phyloP scores from a whole-genome alignment of 2,888 invertebrate species.

The Sycophila texana region DNA sequence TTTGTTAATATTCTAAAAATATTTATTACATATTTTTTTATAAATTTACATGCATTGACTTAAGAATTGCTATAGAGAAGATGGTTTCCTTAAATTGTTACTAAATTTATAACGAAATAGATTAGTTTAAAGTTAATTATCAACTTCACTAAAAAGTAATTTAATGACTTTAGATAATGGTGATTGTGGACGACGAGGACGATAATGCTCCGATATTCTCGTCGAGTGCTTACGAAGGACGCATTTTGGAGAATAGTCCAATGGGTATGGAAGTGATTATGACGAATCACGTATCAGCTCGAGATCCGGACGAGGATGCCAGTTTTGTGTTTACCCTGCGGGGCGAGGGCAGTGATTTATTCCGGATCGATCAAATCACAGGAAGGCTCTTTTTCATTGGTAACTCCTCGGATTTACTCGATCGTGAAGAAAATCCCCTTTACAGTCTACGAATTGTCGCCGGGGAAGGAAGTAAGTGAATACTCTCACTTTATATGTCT shows the following conservation, averaged over 20 bases:
- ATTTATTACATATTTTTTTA: too few relatives aligned
- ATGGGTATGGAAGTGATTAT: conserved; percentile 84
- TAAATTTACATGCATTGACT: too few relatives aligned
- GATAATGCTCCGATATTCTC: conserved; percentile 91
- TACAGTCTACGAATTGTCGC: conserved; percentile 86
- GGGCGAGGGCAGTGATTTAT: conserved; percentile 86
- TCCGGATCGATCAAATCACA: conserved; percentile 81
- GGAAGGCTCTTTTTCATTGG: conserved; percentile 81
- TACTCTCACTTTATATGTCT: conserved; percentile 17
- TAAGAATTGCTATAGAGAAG: too few relatives aligned
- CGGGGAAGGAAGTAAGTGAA: conserved; percentile 79
- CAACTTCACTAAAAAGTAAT: too few relatives aligned
- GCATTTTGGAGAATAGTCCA: conserved; percentile 86
- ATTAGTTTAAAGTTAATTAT: too few relatives aligned
- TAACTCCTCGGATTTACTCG: conserved; percentile 77
- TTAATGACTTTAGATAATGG: conserved; percentile 76
- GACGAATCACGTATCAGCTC: conserved; percentile 82
- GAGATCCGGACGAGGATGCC: conserved; percentile 83
- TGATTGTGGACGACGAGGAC: conserved; percentile 90
- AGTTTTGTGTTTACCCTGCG: conserved; percentile 84
- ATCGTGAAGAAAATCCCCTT: conserved; percentile 83
- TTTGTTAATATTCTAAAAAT: too few relatives aligned
- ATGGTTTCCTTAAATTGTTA: too few relatives aligned
- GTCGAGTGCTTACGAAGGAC: conserved; percentile 83
- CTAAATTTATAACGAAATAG: too few relatives aligned